Evolutionary conservation across 2,888 invertebrate species (phyloP).

Genomic region (Creontiades dilutus): DNA sequence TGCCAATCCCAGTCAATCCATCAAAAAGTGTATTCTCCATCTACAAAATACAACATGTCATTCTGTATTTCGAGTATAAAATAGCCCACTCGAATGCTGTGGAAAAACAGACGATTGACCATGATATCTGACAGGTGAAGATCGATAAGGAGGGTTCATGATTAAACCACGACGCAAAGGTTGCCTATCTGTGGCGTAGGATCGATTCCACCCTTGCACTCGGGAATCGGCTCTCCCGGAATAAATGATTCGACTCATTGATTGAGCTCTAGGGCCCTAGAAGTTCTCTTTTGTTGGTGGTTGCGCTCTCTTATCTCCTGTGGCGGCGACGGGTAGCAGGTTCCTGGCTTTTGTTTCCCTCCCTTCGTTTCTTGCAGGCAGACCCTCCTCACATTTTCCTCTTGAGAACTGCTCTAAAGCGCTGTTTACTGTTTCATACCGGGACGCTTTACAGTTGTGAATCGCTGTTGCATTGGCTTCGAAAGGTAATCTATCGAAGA

Average conservation of each 20-base stretch:
- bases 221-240: neutral
- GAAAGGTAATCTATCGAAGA: no score
- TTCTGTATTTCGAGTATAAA: neutral
- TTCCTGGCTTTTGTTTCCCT: neutral
- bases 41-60: neutral
- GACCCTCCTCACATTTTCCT: neutral
- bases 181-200: neutral
- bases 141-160: neutral
- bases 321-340: neutral
- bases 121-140: slow-evolving; percentile 11
- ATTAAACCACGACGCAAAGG: slow-evolving; percentile 2
- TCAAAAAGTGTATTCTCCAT: neutral
- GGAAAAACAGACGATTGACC: neutral
- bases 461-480: no score
- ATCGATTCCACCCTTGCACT: slow-evolving; percentile 2
- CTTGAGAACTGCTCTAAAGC: neutral
- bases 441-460: no score
- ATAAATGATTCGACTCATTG: slow-evolving; percentile 2
- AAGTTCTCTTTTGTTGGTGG: neutral
- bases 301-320: neutral
- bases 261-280: neutral
- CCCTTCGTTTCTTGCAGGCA: neutral
- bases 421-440: no score
- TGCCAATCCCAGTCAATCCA: no score
- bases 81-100: neutral